A percentile compares a stretch with the other conserved stretches of the same genome.
Conservation (phyloP, 2,888 invertebrate species). For the Beris morrisii region DNA sequence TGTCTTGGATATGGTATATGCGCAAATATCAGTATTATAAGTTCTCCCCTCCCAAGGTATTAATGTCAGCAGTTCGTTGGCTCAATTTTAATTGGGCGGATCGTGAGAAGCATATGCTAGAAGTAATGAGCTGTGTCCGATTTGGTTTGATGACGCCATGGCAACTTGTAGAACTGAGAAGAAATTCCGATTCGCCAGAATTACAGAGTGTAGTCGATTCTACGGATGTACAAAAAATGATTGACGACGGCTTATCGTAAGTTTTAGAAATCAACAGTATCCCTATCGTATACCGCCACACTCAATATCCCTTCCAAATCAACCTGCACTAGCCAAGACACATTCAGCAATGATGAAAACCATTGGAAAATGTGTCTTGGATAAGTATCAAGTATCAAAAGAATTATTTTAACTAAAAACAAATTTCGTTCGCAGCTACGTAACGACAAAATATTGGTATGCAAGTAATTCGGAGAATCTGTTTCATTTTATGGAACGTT, state of each 20-base stretch:
- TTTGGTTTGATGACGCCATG: constrained; percentile 80
- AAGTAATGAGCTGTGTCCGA: constrained; percentile 70
- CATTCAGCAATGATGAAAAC: too few species aligned
- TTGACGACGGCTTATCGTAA: constrained; percentile 79
- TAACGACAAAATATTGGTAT: constrained; percentile 77
- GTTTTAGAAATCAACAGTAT: constrained; percentile 44
- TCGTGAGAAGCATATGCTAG: constrained; percentile 61
- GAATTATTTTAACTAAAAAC: too few species aligned
- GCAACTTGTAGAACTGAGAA: constrained; percentile 76
- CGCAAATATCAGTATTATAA: too few species aligned
- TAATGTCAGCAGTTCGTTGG: constrained; percentile 82
- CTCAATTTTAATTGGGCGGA: constrained; percentile 70
- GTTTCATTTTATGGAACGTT: constrained; percentile 69
- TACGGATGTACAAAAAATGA: constrained; percentile 72
- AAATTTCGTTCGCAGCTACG: constrained; percentile 60
- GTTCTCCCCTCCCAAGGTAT: constrained; percentile 57
- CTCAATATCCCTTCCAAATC: too few species aligned
- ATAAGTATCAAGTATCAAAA: too few species aligned
- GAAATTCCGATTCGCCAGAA: constrained; percentile 72
- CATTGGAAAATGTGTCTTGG: too few species aligned
- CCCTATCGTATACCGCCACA: too few species aligned
- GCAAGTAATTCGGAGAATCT: constrained; percentile 72
- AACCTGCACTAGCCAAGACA: too few species aligned
- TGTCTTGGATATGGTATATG: too few species aligned
- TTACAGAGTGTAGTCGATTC: constrained; percentile 69